These are phyloP conservation scores for Cyanoderma ruficeps DNA, from an alignment of 2,113 vertebrate genomes.

Conservation along the genomic window DNA sequence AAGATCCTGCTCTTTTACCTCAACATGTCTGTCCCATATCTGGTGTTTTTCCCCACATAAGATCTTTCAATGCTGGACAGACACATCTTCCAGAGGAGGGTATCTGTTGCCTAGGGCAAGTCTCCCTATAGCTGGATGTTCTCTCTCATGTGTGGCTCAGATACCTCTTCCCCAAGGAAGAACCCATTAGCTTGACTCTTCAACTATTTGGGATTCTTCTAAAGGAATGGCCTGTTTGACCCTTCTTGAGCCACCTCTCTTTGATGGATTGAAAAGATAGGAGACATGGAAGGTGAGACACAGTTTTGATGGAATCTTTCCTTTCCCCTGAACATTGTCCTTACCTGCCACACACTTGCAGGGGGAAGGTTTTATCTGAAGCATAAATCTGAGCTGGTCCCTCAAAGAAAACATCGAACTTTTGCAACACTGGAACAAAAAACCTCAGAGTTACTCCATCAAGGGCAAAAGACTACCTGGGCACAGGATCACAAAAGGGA, in stretches of 20 bases:
- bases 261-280: background rate
- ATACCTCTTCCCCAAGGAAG: background rate
- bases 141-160: background rate
- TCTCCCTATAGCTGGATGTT: background rate
- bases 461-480: background rate
- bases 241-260: background rate
- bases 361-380: conserved; percentile 23
- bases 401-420: conserved; percentile 31
- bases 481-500: background rate
- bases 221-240: background rate
- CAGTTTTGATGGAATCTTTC: background rate
- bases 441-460: background rate
- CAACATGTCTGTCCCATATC: background rate
- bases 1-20: background rate
- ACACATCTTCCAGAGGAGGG: background rate
- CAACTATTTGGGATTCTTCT: background rate
- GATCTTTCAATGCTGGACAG: background rate
- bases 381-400: conserved; percentile 46
- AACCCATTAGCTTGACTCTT: background rate
- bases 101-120: background rate
- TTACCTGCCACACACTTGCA: conserved; percentile 61
- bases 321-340: background rate
- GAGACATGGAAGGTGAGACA: background rate
- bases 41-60: background rate
- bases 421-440: conserved; percentile 34